phyloP scores from a whole-genome alignment of 2,113 vertebrate genomes.

The Gadus chalcogrammus region DNA sequence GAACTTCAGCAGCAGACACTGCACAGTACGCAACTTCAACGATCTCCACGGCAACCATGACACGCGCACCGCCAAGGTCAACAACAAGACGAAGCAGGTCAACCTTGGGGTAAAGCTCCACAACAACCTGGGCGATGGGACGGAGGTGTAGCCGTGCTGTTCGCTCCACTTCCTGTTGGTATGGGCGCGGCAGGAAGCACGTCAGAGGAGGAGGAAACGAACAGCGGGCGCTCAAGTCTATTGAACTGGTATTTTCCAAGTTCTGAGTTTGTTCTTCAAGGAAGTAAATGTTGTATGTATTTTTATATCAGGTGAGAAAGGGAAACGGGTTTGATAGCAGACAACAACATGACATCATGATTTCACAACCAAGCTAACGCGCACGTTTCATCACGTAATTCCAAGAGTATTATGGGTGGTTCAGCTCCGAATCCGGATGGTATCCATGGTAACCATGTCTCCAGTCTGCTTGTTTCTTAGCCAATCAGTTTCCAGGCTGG shows the following conservation, averaged over 20 bases:
- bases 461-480: no score
- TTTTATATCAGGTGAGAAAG: conserved; percentile 71
- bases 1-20: conserved; percentile 78
- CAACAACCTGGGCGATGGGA: conserved; percentile 90
- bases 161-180: background rate
- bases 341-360: conserved; percentile 48
- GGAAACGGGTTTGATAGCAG: conserved; percentile 46
- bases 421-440: no score
- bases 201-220: background rate
- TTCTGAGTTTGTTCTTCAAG: conserved; percentile 63
- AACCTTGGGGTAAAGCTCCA: conserved; percentile 92
- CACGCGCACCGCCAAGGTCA: conserved; percentile 37
- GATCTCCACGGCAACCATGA: conserved; percentile 70
- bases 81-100: conserved; percentile 77
- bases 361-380: conserved; percentile 77
- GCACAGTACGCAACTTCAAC: conserved; percentile 83
- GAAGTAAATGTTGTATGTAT: conserved; percentile 70
- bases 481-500: background rate
- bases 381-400: conserved; percentile 45
- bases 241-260: conserved; percentile 68
- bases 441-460: no score
- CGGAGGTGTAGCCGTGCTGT: conserved; percentile 79
- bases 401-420: background rate
- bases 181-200: background rate
- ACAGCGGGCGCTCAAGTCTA: background rate